Conservation (phyloP, 2,888 invertebrate genomes). For the Drosophila anceps region DNA sequence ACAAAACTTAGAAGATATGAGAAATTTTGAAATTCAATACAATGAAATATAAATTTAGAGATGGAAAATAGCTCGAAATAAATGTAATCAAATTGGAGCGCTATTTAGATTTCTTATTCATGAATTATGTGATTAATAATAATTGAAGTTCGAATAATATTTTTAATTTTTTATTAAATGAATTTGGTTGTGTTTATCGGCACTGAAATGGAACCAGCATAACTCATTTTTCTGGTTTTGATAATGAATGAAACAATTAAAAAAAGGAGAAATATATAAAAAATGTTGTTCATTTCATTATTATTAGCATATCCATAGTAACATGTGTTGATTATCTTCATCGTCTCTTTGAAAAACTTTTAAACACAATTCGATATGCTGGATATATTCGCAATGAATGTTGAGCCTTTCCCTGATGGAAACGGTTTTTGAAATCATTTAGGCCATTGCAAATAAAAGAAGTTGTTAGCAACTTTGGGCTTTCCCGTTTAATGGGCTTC, state of each 20-base stretch:
- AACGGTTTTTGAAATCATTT: background rate
- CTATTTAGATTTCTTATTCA: background rate
- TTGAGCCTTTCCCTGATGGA: background rate
- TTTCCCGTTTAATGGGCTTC: slow-evolving; percentile 17
- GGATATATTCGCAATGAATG: background rate
- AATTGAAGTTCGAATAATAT: background rate
- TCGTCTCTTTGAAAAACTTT: background rate
- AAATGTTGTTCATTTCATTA: background rate
- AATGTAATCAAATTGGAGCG: background rate
- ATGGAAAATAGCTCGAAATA: background rate
- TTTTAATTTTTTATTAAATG: background rate
- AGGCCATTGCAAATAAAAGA: background rate
- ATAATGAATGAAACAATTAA: background rate
- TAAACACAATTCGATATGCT: background rate
- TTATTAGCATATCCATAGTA: background rate
- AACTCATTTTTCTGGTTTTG: background rate
- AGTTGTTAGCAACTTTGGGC: slow-evolving; percentile 3
- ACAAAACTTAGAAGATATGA: background rate
- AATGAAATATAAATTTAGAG: background rate
- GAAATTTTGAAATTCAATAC: background rate
- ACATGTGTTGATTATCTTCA: background rate
- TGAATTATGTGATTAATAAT: background rate
- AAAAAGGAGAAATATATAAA: background rate
- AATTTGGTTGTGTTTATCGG: background rate
- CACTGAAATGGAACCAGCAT: background rate